Base-by-base conservation (phyloP, 2,113 vertebrate genomes). In the Emydura subglobosa region DNA sequence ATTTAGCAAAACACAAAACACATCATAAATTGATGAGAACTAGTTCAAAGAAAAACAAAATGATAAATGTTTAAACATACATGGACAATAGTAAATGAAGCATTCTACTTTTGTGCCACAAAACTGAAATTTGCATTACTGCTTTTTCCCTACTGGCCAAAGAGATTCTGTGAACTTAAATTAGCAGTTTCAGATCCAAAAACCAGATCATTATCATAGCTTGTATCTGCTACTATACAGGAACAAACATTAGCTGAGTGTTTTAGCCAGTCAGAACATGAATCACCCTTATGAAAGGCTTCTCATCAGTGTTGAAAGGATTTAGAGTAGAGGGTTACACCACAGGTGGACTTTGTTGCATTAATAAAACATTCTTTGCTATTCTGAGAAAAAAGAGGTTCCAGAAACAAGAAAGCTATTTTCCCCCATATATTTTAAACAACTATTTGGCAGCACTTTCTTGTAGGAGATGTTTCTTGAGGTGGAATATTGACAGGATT, bases 21-120 rank as follows among this genome's bases (percentile, higher is more conserved):
- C 90, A 98, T 98, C 90, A 97, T 95, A 98, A 97, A 98, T 98
- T 96, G 83, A 97, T 97, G 90, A 97, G 93, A 93, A 95, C 50
- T 74, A n/a, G 78, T 96, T 97, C 84, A 94, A 89, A 91, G 95
- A 94, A 92, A 94, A 96, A 89, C 79, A 84, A 90, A 88, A 74
- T 83, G 74, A 96, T 98, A 90, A 98, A 98, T 97, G 42, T 98
- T 97, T 98, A 96, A 97, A 94, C 79, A 96, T 59, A 79, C 72
- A 94, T 21, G 19, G 39, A 14, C 90, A 50, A 65, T 84, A 91
- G 78, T 85, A 97, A 97, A 92, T 85, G 78, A 94, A 83, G 22
- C 79, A 84, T 93, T 92, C 57, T 79, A 87, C 19, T 76, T 87
- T 88, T 82, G 80, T 21, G 54, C 19, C 57, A 31, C 79, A 57